Base-by-base conservation (phyloP, 37 sponge, comb jelly and placozoan species). In the Amphimedon queenslandica region DNA sequence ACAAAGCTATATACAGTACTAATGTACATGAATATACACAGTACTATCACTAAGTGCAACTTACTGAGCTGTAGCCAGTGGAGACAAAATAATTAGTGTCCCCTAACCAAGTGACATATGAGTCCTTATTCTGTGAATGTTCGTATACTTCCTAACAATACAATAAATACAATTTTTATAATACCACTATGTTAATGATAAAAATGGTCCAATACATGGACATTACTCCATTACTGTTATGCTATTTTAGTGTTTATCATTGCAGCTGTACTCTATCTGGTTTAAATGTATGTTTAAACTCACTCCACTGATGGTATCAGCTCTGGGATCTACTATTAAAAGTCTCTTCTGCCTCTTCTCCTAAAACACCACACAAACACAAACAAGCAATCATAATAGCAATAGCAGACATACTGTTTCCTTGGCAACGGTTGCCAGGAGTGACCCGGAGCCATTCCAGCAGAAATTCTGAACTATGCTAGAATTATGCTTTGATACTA, bases 341-440 rank as follows among this genome's bases (percentile, higher is more conserved):
- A 93, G n/a, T 41, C 66, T 74, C 73, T 85, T 93, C 41, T 80
- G 64, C 33, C 43, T 69, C 34, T 69, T 53, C 18, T 18, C 56
- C 70, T 40, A n/a, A 13, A n/a, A 39, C 63, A 80, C n/a, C 36
- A 31, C 67, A 80, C 42, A 53, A 25, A 3, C 37, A 76, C 36
- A 55, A n/a, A 55, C 79, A 37, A 51, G 20, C 70, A 57, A 78
- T 13, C 1, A 25, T 28, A 20, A 13, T 41, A 76, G 53, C 67
- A 64, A 23, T 13, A 8, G n/a, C n/a, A 36, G 53, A 57, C 37
- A 67, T 37, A 4, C 65, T 4, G 65, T 32, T 55, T 82, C 93
- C 81, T 93, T 93, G 66, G 76, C 88, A 21, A 85, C 64, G 28
- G 86, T 69, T 8, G 86, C 86, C 64, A 93, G 16, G 64, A 75